Evolutionary conservation across 2,113 vertebrate species (phyloP), one percentile per base, ranked within the genome.

Genomic region (Cololabis saira): DNA sequence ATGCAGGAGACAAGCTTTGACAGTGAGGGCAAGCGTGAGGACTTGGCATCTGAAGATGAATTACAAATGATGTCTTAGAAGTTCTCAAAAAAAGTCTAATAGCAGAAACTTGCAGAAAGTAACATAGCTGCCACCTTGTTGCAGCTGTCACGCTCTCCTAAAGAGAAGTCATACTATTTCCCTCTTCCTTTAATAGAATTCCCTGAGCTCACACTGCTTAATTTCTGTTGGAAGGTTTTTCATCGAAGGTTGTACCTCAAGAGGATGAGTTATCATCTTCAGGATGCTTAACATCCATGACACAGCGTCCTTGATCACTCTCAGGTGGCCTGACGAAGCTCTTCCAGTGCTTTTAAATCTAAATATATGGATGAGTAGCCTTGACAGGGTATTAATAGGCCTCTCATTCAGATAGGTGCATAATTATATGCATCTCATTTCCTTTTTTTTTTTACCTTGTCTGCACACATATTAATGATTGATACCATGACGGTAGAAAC

Each of bases 11-110:
- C 60, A 48, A 16, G 54, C 62, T 16, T 24, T 13, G 37, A 51
- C 53, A 44, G 44, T 21, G 18, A 21, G 55, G 55, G 66, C 71
- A 71, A 50, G 33, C 48, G 53, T 44, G 56, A 69, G 70, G 47
- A 17, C 57, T 75, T 37, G 47, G 55, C 53, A 75, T 50, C 61
- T 57, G 22, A 67, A 69, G 69, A 61, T 60, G 59, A 73, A 79
- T 67, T 74, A 74, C 66, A 74, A 40, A 53, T 44, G 48, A 48
- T 54, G 57, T 74, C 17, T 77, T 44, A 64, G 5, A 43, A 27
- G 14, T 47, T 52, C 21, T 40, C 44, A 37, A 37, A 53, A 33
- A 43, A 24, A 60, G 12, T 2, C 3, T 4, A 12, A 63, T 59
- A 51, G 66, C 22, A 52, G 59, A 51, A 68, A 80, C 71, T 51